A percentile compares a stretch with the other conserved stretches of the same genome.
These are phyloP conservation scores for Argya squamiceps DNA, from an alignment of 2,797 vertebrate species.

Conservation along the genomic window DNA sequence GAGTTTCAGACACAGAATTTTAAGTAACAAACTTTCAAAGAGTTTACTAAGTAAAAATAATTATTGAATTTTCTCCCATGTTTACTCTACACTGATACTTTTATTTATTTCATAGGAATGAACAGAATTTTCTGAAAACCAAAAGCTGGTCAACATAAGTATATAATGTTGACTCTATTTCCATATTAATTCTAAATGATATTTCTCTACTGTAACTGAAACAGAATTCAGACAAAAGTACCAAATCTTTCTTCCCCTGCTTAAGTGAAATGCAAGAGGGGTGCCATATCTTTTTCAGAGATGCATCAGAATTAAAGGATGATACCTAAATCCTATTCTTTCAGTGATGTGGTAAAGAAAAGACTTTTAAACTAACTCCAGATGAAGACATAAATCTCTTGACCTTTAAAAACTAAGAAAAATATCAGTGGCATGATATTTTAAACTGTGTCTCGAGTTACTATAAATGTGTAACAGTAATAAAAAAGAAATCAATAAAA, in stretches of 20 bases:
- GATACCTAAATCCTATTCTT: neutral
- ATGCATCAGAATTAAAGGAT: neutral
- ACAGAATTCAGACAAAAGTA: neutral
- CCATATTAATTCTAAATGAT: neutral
- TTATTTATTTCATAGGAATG: neutral
- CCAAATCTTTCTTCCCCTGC: neutral
- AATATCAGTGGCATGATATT: neutral
- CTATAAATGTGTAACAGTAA: neutral
- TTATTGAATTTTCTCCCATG: neutral
- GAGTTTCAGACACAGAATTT: neutral
- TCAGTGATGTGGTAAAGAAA: neutral
- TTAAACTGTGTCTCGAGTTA: neutral
- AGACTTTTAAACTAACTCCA: neutral
- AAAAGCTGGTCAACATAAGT: neutral
- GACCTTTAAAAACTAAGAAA: neutral
- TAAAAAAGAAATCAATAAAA: slow-evolving; percentile 1
- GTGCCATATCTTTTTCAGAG: neutral
- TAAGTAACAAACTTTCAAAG: neutral
- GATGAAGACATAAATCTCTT: neutral
- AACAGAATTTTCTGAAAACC: neutral
- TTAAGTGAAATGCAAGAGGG: neutral
- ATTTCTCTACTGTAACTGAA: neutral
- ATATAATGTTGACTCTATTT: neutral
- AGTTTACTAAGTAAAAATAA: neutral
- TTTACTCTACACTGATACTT: neutral